Percentiles rank a stretch among this genome's conserved stretches.
phyloP scores from a whole-genome alignment of 2,888 invertebrate genomes.

The Myopa tessellatipennis region DNA sequence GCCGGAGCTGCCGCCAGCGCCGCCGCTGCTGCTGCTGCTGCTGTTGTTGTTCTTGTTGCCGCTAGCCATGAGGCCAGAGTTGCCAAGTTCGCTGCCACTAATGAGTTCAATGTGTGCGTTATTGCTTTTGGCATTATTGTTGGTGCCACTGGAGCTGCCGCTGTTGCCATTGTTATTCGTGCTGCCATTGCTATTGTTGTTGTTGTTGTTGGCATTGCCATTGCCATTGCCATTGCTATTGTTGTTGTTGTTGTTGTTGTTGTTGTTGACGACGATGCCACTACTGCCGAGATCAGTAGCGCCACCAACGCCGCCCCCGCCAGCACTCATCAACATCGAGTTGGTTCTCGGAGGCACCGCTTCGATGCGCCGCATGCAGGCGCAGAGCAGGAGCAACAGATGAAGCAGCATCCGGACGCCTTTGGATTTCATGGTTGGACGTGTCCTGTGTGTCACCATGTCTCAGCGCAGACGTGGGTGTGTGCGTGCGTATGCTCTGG shows the following conservation, averaged over 20 bases:
- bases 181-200: constrained; percentile 42
- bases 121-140: constrained; percentile 38
- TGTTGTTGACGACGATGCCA: constrained; percentile 48
- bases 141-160: constrained; percentile 42
- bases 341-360: constrained; percentile 50
- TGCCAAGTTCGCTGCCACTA: constrained; percentile 32
- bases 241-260: constrained; percentile 40
- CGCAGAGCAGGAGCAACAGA: constrained; percentile 48
- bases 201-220: constrained; percentile 44
- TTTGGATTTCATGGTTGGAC: constrained; percentile 33
- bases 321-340: constrained; percentile 42
- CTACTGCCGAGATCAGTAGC: constrained; percentile 38
- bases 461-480: constrained; percentile 29
- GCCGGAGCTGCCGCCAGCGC: constrained; percentile 48
- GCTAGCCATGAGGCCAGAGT: constrained; percentile 6
- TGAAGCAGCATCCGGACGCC: constrained; percentile 38
- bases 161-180: constrained; percentile 42
- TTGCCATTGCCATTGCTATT: constrained; percentile 41
- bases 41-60: constrained; percentile 41
- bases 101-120: constrained; percentile 30
- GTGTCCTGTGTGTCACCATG: constrained; percentile 29
- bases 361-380: constrained; percentile 39
- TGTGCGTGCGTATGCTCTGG: constrained; percentile 40
- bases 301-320: background rate
- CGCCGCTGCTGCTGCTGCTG: constrained; percentile 39